Conservation (phyloP, 1,140 invertebrate genomes). For the Uloborus diversus region DNA sequence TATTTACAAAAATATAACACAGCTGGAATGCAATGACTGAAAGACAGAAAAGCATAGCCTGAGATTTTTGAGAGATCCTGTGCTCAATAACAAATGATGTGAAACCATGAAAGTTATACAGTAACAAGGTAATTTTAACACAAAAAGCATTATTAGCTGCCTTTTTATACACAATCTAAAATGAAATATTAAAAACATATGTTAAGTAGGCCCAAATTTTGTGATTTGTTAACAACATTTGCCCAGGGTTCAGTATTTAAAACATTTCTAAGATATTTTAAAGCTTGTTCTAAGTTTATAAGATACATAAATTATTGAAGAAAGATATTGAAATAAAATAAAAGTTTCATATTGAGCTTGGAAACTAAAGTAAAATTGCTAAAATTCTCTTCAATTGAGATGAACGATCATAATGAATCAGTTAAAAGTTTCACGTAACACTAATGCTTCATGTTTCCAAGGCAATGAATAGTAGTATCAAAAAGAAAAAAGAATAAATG, state of each 20-base stretch:
- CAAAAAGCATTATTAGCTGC: conserved; percentile 4
- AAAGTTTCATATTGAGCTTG: too few relatives aligned
- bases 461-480: too few relatives aligned
- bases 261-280: neutral
- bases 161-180: neutral
- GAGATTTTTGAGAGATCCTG: conserved; percentile 12
- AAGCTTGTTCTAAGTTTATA: too few relatives aligned
- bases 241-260: neutral
- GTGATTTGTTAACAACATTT: neutral
- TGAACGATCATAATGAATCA: too few relatives aligned
- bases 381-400: too few relatives aligned
- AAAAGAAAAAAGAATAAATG: too few relatives aligned
- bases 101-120: neutral
- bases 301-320: too few relatives aligned
- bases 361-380: too few relatives aligned
- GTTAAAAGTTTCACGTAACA: too few relatives aligned
- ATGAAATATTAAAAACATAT: neutral
- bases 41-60: conserved; percentile 28
- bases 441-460: too few relatives aligned
- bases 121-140: neutral
- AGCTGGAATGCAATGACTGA: conserved; percentile 26
- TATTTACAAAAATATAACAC: conserved; percentile 33
- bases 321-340: too few relatives aligned
- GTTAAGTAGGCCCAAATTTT: neutral
- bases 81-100: neutral